Base-by-base conservation (phyloP, 2,888 invertebrate genomes). In the Eupithecia pulchellata region DNA sequence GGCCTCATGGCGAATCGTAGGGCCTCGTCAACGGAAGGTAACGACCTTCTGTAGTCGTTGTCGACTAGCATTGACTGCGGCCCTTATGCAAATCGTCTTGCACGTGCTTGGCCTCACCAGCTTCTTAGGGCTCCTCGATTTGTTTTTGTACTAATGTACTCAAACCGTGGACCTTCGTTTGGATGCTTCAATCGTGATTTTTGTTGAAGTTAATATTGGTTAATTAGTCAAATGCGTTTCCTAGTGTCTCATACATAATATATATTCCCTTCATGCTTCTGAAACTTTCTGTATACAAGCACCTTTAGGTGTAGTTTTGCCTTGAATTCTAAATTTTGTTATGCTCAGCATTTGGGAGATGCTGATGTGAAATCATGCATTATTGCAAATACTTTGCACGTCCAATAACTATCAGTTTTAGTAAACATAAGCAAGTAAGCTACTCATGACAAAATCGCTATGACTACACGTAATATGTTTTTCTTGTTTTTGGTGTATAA, bases 41-140 rank as follows among this genome's bases (percentile, higher is more conserved):
- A 81, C 64, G 63, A 91, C 93, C 92, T 92, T 91, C 88, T 85
- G 81, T 77, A 86, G 84, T 82, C 84, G 77, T 82, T 84, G 87
- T 87, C 87, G 85, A 87, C 86, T 88, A 88, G 83, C 89, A 91
- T 90, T 90, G 90, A 89, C 86, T 86, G 79, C 86, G 87, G 87
- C 89, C 89, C 89, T 90, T 91, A 92, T 91, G 92, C 92, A 91
- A 93, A 92, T 92, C 88, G 82, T 88, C 87, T 84, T 84, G 84
- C 84, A 82, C 86, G 83, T 84, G 86, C 84, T 82, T 80, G 74
- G 78, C 76, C 77, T 71, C 80, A 79, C 83, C 64, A 74, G 66
- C 58, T 60, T 29, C 66, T 42, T 42, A 34, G 29, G 36, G 52
- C 58, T 71, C 73, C 79, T 80, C 71, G 73, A 75, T 79, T 75